Evolutionary conservation across 2,888 invertebrate species (phyloP).

Genomic region (Orchesellides sinensis): DNA sequence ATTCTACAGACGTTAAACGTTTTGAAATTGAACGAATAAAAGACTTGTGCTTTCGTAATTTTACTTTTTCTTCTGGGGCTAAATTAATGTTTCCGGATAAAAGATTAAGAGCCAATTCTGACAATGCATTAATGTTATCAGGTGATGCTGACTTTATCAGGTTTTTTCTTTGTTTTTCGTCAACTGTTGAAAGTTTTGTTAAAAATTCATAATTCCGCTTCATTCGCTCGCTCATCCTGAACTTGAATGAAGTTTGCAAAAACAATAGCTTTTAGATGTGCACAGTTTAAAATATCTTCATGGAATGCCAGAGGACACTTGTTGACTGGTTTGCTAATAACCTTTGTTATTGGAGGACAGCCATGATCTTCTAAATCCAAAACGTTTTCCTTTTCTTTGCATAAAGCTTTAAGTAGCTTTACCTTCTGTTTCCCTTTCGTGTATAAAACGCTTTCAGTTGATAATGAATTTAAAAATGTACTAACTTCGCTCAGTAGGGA

Average conservation of each 20-base stretch:
- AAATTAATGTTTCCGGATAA: no score
- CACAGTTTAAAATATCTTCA: background rate
- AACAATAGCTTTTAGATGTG: background rate
- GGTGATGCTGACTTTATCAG: background rate
- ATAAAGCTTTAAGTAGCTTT: background rate
- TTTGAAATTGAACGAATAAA: background rate
- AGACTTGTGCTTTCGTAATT: no score
- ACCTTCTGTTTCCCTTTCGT: background rate
- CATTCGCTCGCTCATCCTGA: constrained; percentile 10
- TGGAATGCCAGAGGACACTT: background rate
- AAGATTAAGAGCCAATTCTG: no score
- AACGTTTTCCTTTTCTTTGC: background rate
- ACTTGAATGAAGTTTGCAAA: background rate
- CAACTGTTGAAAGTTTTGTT: background rate
- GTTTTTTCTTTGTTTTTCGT: background rate
- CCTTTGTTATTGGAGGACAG: no score
- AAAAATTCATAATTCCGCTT: background rate
- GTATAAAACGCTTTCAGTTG: background rate
- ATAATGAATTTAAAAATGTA: no score
- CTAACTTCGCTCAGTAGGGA: no score
- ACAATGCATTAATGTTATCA: no score
- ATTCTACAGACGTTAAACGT: background rate
- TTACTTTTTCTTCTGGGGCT: background rate
- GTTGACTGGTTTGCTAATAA: no score
- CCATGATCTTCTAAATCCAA: background rate